Base-by-base conservation (phyloP, 92 coral and sea anemone genomes). In the Anthopleura xanthogrammica region DNA sequence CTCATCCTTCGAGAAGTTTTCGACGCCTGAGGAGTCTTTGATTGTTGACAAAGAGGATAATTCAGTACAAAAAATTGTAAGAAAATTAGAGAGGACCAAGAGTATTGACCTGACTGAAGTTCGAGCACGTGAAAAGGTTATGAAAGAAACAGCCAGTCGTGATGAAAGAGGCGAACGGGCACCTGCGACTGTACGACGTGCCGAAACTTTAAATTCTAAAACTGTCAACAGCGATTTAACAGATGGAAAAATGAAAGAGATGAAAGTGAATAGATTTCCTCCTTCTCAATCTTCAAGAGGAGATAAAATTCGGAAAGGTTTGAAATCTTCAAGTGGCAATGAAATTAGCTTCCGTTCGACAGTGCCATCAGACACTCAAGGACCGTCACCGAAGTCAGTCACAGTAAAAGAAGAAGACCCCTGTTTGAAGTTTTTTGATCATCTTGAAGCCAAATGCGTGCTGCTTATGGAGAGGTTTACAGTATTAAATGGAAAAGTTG, bases 241-340 rank as follows among this genome's bases (percentile, higher is more conserved):
- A 68, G 84, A 81, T 12, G 84, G 74, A 6, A 70, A 70, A 81
- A 75, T 41, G 41, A 68, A 42, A n/a, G 84, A 81, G 46, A 81
- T 46, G 3, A 81, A 70, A 81, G 43, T 77, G 4, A 81, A 72
- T 16, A 68, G 84, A 29, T 81, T 81, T 23, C 84, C 84, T 29
- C 84, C 84, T 14, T 14, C 66, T 17, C 77, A 80, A 40, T 4
- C 56, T 14, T 62, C 75, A 41, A 80, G 16, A 43, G 24, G 64
- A 29, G 84, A 70, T 22, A 70, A 70, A 46, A 13, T 60, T 12
- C 77, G 64, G 11, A 81, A 41, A 70, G 77, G 48, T 46, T 29
- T 65, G 42, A 80, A 64, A 65, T 80, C 76, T 64, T 16, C 65
- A 48, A 68, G 74, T 14, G 41, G 19, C 52, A 64, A 81, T 14